Percentiles rank a stretch among this genome's conserved stretches.
Evolutionary conservation across 2,113 vertebrate genomes (phyloP).

Genomic region (Cheirogaleus medius): DNA sequence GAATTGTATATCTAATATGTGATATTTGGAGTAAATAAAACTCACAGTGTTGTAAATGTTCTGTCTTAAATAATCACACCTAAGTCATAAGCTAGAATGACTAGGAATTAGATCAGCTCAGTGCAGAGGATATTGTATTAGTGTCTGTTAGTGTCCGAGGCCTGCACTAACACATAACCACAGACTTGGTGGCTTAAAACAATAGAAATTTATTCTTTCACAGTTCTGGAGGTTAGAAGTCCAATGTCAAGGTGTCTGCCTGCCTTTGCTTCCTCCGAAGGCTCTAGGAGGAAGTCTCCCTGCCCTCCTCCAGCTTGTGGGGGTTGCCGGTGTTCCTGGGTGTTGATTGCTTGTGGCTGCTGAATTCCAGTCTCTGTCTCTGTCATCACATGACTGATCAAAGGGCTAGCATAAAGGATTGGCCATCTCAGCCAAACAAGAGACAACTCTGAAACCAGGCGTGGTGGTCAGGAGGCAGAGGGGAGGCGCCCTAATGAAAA

Average conservation of each 20-base stretch:
- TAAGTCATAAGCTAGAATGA: background rate
- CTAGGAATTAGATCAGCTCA: background rate
- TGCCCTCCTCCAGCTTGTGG: background rate
- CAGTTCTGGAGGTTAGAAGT: background rate
- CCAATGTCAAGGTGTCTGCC: no score
- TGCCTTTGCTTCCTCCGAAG: background rate
- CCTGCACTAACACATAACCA: background rate
- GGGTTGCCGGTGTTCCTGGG: background rate
- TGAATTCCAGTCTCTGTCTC: background rate
- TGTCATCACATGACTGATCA: background rate
- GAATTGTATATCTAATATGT: slow-evolving; percentile 82
- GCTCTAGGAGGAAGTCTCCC: accelerated
- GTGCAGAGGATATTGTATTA: background rate
- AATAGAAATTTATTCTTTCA: background rate
- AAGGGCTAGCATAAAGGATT: no score
- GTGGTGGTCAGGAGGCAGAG: no score
- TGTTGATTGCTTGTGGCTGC: background rate
- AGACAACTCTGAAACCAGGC: no score
- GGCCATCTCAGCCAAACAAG: no score
- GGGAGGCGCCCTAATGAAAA: no score
- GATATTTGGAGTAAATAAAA: slow-evolving; percentile 83
- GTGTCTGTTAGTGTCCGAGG: background rate
- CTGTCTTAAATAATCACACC: slow-evolving; percentile 25
- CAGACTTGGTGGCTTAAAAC: background rate
- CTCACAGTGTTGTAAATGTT: slow-evolving; percentile 56